Conservation (phyloP, 2,888 invertebrate genomes). For the Hirudinaria manillensis region DNA sequence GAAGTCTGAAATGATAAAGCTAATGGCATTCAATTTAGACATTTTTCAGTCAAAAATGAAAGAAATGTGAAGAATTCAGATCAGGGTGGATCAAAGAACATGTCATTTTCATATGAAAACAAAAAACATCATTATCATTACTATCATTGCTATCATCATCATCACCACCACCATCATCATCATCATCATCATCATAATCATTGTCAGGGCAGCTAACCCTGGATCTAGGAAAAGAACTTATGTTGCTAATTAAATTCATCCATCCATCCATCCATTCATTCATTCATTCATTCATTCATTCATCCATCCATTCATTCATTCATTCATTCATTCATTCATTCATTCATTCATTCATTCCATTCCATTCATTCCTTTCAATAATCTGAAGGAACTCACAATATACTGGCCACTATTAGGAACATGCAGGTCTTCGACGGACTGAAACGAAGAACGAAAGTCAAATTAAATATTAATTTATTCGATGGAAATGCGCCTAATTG, state of each 20-base stretch:
- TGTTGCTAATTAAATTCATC: neutral
- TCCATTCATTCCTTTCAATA: neutral
- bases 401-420: slow-evolving; percentile 22
- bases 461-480: slow-evolving; percentile 4
- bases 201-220: neutral
- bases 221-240: too few relatives aligned
- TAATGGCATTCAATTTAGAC: too few relatives aligned
- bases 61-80: too few relatives aligned
- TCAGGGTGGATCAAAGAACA: too few relatives aligned
- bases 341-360: neutral
- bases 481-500: neutral
- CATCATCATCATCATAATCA: neutral
- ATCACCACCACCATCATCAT: neutral
- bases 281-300: neutral
- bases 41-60: too few relatives aligned
- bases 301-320: neutral
- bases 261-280: too few relatives aligned
- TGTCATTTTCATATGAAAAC: neutral
- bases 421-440: slow-evolving; percentile 7
- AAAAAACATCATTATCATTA: neutral
- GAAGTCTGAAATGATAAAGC: too few relatives aligned
- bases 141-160: neutral
- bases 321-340: neutral
- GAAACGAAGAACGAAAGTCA: neutral
- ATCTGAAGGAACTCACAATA: slow-evolving; percentile 2